Evolutionary conservation across 2,888 invertebrate species (phyloP), one percentile per base, ranked within the genome.

Genomic region (Apodemia duryi): DNA sequence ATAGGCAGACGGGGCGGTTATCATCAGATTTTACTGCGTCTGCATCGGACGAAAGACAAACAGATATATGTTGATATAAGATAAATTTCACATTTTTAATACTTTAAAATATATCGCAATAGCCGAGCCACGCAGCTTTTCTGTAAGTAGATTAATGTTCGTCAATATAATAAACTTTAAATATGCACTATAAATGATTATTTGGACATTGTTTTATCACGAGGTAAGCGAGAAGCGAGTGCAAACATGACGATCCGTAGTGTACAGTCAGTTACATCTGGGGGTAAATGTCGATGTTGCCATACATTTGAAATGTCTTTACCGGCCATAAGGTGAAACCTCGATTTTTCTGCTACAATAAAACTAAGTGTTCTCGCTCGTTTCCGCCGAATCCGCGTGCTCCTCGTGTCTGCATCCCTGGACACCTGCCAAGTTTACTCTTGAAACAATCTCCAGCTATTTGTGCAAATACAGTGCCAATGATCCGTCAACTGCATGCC

Each of bases 301-400:
- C 35, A n/a, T 21, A 51, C n/a, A 51, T 28, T 28, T 29, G 35
- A 41, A 46, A 38, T 61, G 35, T 64, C 13, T 35, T 35, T 35
- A n/a, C 11, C 35, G 46, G 49, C 35, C 28, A 57, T 41, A 61
- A 64, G 28, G 64, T 49, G 64, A 32, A 61, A n/a, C 52, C 61
- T 49, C 61, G 6, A 61, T 51, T 65, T 51, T 21, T 51, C 38
- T 49, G 63, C 51, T 29, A 65, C 65, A 65, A 65, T 61, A 61
- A 65, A 65, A 61, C 61, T 61, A 65, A 65, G 61, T 60, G 57
- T 60, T 60, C 32, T 11, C 54, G 54, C 57, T 35, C 57, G 57
- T 60, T 60, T 60, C 35, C 57, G 35, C 35, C 35, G 57, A 35
- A 60, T 60, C 35, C 57, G 35, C n/a, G 51, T 29, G 51, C 64